Evolutionary conservation across 2,888 invertebrate species (phyloP).

Genomic region (Melipona beecheii): DNA sequence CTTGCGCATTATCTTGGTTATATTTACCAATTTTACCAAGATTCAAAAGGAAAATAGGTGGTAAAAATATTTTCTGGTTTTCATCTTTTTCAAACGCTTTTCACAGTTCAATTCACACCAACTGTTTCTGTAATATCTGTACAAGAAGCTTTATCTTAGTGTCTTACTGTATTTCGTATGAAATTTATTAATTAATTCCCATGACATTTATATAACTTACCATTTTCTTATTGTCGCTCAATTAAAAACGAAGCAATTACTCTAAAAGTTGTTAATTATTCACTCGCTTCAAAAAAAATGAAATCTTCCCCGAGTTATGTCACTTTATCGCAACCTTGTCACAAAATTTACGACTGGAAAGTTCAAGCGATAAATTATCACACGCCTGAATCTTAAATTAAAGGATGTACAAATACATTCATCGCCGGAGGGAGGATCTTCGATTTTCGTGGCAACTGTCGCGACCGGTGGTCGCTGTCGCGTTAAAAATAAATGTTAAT

Average conservation of each 20-base stretch:
- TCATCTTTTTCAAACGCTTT: neutral
- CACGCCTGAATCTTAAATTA: neutral
- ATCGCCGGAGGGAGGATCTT: neutral
- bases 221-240: neutral
- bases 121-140: too few relatives aligned
- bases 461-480: neutral
- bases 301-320: neutral
- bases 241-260: neutral
- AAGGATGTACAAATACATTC: neutral
- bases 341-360: neutral
- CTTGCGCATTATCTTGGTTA: neutral
- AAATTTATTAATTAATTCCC: neutral
- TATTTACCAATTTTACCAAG: neutral
- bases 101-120: neutral
- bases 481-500: neutral
- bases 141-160: too few relatives aligned
- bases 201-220: neutral
- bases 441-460: neutral
- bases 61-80: neutral
- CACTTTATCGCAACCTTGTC: neutral
- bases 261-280: neutral
- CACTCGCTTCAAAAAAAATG: neutral
- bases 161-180: too few relatives aligned
- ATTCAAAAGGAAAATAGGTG: neutral
- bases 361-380: neutral